Conservation (phyloP, 2,113 vertebrate genomes). For the Progne subis region DNA sequence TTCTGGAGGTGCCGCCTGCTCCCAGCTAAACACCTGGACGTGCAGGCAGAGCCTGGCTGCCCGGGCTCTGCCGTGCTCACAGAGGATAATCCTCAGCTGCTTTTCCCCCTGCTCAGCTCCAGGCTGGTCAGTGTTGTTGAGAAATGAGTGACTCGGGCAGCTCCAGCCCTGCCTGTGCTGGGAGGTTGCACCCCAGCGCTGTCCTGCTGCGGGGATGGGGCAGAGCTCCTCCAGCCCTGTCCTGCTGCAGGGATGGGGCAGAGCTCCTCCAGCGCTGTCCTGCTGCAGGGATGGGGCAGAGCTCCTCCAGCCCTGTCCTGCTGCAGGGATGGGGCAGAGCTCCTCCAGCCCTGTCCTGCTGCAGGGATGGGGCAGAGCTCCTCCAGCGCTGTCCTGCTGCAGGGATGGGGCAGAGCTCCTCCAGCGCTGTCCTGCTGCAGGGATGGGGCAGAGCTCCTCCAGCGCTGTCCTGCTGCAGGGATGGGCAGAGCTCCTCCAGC, state of each 20-base stretch:
- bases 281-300: too few relatives aligned
- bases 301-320: neutral
- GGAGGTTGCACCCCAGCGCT: too few relatives aligned
- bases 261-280: neutral
- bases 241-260: neutral
- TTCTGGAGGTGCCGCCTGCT: neutral
- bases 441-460: neutral
- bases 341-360: neutral
- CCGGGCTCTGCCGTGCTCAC: neutral
- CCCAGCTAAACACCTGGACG: conserved; percentile 8
- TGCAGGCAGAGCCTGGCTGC: neutral
- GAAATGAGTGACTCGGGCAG: neutral
- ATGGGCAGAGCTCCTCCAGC: neutral
- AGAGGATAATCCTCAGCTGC: neutral
- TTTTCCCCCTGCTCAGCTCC: neutral
- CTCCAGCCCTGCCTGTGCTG: neutral
- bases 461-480: neutral
- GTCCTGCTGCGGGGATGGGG: neutral
- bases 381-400: too few relatives aligned
- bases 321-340: neutral
- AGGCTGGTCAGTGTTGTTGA: neutral
- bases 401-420: neutral
- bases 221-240: neutral
- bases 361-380: neutral
- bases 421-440: too few relatives aligned